Percentiles rank a stretch among this genome's conserved stretches.
Evolutionary conservation across 1,140 invertebrate genomes (phyloP).

Genomic region (Papilio aristodemus): DNA sequence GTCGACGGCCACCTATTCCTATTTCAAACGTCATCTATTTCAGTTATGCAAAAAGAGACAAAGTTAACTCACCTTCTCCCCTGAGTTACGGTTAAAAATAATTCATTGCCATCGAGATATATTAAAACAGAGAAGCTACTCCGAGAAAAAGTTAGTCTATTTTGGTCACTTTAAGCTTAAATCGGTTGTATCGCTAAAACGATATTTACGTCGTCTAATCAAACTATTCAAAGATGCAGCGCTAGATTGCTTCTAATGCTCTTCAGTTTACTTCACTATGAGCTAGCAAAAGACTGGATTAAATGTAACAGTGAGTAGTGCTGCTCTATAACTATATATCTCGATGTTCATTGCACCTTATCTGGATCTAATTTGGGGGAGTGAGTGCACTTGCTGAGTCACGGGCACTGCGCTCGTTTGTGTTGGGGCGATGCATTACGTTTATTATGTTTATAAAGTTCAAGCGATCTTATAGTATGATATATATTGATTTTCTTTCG

Average conservation of each 20-base stretch:
- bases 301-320: too few species aligned
- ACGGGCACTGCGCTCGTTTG: neutral
- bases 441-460: constrained; percentile 9
- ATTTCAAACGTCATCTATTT: constrained; percentile 13
- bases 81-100: constrained; percentile 3
- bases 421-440: constrained; percentile 15
- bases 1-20: constrained; percentile 1
- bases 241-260: too few species aligned
- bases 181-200: too few species aligned
- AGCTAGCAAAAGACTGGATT: too few species aligned
- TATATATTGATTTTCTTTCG: neutral
- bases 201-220: too few species aligned
- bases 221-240: too few species aligned
- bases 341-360: constrained; percentile 24
- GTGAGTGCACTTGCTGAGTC: constrained; percentile 19
- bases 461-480: neutral
- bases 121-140: too few species aligned
- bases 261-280: too few species aligned
- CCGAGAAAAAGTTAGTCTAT: too few species aligned
- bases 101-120: too few species aligned
- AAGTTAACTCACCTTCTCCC: constrained; percentile 10
- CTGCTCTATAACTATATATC: too few species aligned
- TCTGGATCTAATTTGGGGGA: constrained; percentile 27
- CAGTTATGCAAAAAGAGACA: constrained; percentile 27
- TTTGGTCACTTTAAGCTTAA: too few species aligned